These are phyloP conservation scores for Alentia gelatinosa DNA, from an alignment of 2,888 invertebrate genomes.

Conservation along the genomic window DNA sequence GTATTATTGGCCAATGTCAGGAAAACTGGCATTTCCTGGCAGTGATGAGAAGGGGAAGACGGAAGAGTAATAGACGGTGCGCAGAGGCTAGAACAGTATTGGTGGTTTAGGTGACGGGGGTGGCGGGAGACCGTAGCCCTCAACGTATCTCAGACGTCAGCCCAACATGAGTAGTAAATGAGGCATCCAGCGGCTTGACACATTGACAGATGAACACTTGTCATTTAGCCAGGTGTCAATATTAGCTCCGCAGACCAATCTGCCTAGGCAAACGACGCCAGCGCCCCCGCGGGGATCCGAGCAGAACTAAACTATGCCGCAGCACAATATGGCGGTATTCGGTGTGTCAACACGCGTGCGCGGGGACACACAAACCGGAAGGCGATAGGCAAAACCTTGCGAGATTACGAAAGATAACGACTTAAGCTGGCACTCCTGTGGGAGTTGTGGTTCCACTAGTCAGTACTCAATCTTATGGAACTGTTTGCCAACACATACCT, in stretches of 20 bases:
- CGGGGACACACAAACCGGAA: slow-evolving; percentile 5
- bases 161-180: background rate
- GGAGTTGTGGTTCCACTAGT: background rate
- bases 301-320: background rate
- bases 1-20: too few relatives aligned
- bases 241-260: slow-evolving; percentile 9
- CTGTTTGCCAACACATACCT: too few relatives aligned
- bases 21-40: too few relatives aligned
- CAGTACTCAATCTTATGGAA: too few relatives aligned
- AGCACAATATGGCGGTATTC: background rate
- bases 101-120: too few relatives aligned
- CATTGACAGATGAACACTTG: background rate
- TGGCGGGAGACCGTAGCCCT: too few relatives aligned
- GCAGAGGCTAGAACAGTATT: too few relatives aligned
- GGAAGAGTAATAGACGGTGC: too few relatives aligned
- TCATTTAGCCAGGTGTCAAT: slow-evolving; percentile 14
- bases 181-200: background rate
- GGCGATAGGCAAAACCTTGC: background rate
- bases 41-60: too few relatives aligned
- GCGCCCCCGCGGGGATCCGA: background rate
- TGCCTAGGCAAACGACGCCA: background rate
- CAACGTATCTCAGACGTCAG: too few relatives aligned
- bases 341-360: background rate
- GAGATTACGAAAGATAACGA: background rate
- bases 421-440: background rate